Evolutionary conservation across 2,113 vertebrate genomes (phyloP).

Genomic region (Bubalus kerabau): DNA sequence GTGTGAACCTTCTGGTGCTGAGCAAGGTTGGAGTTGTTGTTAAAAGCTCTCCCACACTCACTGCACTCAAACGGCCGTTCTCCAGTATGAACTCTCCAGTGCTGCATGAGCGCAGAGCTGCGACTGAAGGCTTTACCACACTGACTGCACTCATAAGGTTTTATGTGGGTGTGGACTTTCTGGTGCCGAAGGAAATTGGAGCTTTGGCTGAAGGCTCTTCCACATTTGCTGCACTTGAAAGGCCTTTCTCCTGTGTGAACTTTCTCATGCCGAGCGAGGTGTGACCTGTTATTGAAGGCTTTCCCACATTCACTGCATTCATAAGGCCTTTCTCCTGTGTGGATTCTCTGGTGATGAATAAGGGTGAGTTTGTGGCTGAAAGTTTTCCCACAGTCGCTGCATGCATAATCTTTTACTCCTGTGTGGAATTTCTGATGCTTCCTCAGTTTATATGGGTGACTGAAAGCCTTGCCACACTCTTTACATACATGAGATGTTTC

Average conservation of each 20-base stretch:
- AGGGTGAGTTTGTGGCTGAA: neutral
- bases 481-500: neutral
- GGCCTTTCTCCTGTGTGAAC: constrained; percentile 33
- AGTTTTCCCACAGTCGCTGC: neutral
- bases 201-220: constrained; percentile 27
- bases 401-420: neutral
- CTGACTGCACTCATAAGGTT: neutral
- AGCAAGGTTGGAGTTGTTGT: neutral
- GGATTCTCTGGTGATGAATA: constrained; percentile 15
- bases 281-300: constrained; percentile 15
- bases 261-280: constrained; percentile 2
- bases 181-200: constrained; percentile 16
- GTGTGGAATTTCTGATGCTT: neutral
- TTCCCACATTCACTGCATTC: neutral
- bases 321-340: neutral
- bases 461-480: neutral
- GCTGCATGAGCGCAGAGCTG: constrained; percentile 16
- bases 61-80: neutral
- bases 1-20: constrained; percentile 33
- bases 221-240: constrained; percentile 33
- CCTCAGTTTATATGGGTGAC: neutral
- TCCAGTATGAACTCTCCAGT: constrained; percentile 24
- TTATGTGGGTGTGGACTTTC: constrained; percentile 18
- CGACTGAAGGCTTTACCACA: constrained; percentile 21
- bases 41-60: constrained; percentile 25